These are phyloP conservation scores for Cerastis rubricosa DNA, from an alignment of 2,888 invertebrate genomes.

Conservation along the genomic window DNA sequence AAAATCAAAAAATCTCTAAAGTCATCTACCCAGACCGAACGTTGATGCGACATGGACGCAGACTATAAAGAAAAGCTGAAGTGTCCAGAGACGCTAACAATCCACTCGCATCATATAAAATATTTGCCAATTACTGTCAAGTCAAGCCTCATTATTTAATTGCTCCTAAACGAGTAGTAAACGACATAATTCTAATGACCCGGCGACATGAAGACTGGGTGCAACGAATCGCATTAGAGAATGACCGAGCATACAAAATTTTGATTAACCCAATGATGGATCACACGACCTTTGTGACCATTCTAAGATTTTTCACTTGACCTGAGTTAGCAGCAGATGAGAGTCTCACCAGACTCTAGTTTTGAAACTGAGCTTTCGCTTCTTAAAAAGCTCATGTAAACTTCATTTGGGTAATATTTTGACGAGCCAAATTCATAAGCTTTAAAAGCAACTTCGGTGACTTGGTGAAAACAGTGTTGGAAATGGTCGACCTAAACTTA, in stretches of 20 bases:
- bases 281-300: slow-evolving; percentile 61
- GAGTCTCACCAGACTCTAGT: not conserved
- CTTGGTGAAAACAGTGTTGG: not conserved
- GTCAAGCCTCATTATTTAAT: slow-evolving; percentile 27
- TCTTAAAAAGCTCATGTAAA: not conserved
- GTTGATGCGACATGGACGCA: not conserved
- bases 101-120: slow-evolving; percentile 19
- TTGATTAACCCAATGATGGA: slow-evolving; percentile 61
- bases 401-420: not conserved
- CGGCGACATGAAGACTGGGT: slow-evolving; percentile 58
- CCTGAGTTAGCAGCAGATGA: not conserved
- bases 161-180: slow-evolving; percentile 27
- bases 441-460: not conserved
- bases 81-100: not conserved
- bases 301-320: slow-evolving; percentile 1
- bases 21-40: not conserved
- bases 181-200: slow-evolving; percentile 22
- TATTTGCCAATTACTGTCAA: slow-evolving; percentile 21
- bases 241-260: slow-evolving; percentile 70
- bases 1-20: not conserved
- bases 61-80: not conserved
- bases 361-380: not conserved
- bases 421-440: not conserved
- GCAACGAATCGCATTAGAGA: slow-evolving; percentile 65
- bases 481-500: not conserved